phyloP scores from a whole-genome alignment of 2,888 invertebrate species.

The Xylota segnis region DNA sequence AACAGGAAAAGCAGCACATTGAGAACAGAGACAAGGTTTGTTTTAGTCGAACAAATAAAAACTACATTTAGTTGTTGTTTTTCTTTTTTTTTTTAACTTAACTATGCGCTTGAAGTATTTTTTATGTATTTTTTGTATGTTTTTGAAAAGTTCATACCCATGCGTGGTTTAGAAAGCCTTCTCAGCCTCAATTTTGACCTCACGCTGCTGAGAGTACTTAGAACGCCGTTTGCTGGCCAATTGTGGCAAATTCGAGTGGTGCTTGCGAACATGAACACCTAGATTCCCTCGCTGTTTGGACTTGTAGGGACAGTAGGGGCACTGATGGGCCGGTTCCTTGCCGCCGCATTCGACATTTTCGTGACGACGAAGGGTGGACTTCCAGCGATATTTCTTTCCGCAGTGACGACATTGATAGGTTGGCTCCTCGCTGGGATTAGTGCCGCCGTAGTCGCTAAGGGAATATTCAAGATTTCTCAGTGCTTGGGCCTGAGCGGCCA shows the following conservation, averaged over 20 bases:
- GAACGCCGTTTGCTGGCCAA: conserved; percentile 82
- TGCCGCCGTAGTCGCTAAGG: conserved; percentile 80
- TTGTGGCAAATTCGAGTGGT: conserved; percentile 86
- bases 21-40: background rate
- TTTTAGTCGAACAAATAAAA: conserved; percentile 34
- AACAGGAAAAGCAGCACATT: conserved; percentile 46
- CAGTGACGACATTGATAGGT: conserved; percentile 88
- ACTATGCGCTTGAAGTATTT: conserved; percentile 17
- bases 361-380: conserved; percentile 92
- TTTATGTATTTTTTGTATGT: too few relatives aligned
- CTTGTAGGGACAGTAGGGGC: conserved; percentile 90
- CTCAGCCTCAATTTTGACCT: conserved; percentile 78
- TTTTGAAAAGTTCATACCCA: conserved; percentile 28
- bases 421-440: conserved; percentile 79
- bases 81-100: too few relatives aligned
- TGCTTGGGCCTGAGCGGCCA: conserved; percentile 80
- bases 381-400: conserved; percentile 94
- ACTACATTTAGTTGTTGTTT: conserved; percentile 15
- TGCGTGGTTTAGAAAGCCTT: conserved; percentile 54
- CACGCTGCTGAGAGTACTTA: conserved; percentile 81
- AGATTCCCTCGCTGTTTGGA: conserved; percentile 93
- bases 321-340: conserved; percentile 92
- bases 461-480: conserved; percentile 82
- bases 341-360: conserved; percentile 93
- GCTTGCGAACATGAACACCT: conserved; percentile 91